Evolutionary conservation across 2,888 invertebrate species (phyloP), one percentile per base, ranked within the genome.

Genomic region (Xestoiulus laeticollis): DNA sequence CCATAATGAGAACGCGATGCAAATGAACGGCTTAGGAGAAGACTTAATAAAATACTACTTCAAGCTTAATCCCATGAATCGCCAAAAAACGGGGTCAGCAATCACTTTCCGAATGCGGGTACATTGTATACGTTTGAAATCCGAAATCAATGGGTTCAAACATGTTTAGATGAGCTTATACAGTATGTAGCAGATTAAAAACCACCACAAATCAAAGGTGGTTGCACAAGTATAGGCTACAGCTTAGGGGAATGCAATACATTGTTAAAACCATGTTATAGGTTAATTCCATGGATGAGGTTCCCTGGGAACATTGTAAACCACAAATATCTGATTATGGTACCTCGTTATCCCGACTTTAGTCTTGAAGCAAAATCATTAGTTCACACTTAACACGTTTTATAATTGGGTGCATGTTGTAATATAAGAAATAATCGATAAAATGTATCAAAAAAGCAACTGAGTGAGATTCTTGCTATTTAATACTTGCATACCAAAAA

Each of bases 11-110:
- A 68, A 8, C 68, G 68, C 26, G 10, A 68, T 68, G 68, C 68
- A 68, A 68, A 68, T 68, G 68, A 68, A 68, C 68, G 68, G 68
- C 68, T 68, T 68, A 68, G 68, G 68, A 22, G 10, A 22, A 68
- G 68, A 68, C 68, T 68, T 68, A 68, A 68, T 68, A 68, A 68
- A 68, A 68, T 68, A 68, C 68, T 68, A 26, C 68, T 68, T 68
- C 68, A 26, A 10, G 68, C 8, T 26, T 68, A 68, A 68, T 68
- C 68, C 26, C 26, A 22, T 8, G 22, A 26, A 68, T 68, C 59
- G 5, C 68, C 68, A 10, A 48, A 68, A 68, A 68, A 38, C 38
- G 26, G 68, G 68, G 68, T 68, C 68, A 68, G n/a, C 68, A 68
- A 68, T 68, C 68, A 22, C 26, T 68, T 26, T 22, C 68, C 6